A percentile compares a stretch with the other conserved stretches of the same genome.
These are phyloP conservation scores for Lineus longissimus DNA, from an alignment of 1,140 invertebrate species.

Conservation along the genomic window DNA sequence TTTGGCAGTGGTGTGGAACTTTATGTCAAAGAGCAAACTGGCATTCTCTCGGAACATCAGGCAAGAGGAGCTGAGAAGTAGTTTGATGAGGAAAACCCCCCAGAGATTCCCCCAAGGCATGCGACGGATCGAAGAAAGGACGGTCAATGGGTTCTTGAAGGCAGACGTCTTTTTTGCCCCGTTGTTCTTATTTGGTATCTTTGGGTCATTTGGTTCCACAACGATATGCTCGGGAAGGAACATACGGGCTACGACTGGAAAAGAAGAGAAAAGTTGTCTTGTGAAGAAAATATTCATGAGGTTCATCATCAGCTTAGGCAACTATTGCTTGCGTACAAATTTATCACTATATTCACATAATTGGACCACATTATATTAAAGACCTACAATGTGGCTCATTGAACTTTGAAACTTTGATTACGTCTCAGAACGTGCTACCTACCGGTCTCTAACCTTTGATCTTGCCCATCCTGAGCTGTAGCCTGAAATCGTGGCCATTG, in stretches of 20 bases:
- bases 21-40: slow-evolving; percentile 37
- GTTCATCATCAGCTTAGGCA: neutral
- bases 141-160: slow-evolving; percentile 24
- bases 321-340: too few relatives aligned
- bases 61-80: slow-evolving; percentile 50
- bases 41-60: slow-evolving; percentile 50
- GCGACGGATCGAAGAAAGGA: slow-evolving; percentile 33
- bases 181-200: slow-evolving; percentile 23
- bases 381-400: too few relatives aligned
- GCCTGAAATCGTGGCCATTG: too few relatives aligned
- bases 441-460: too few relatives aligned
- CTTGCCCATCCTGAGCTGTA: too few relatives aligned
- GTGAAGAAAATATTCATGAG: slow-evolving; percentile 7
- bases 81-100: slow-evolving; percentile 51
- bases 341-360: too few relatives aligned
- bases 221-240: neutral
- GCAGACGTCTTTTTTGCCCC: slow-evolving; percentile 2
- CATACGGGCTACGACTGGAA: neutral
- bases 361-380: too few relatives aligned
- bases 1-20: slow-evolving; percentile 40
- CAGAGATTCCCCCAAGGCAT: slow-evolving; percentile 47
- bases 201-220: slow-evolving; percentile 32
- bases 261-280: slow-evolving; percentile 12
- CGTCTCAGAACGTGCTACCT: too few relatives aligned
- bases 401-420: too few relatives aligned